A percentile compares a stretch with the other conserved stretches of the same genome.
Conservation (phyloP, 2,888 invertebrate genomes). For the Pimpla rufipes region DNA sequence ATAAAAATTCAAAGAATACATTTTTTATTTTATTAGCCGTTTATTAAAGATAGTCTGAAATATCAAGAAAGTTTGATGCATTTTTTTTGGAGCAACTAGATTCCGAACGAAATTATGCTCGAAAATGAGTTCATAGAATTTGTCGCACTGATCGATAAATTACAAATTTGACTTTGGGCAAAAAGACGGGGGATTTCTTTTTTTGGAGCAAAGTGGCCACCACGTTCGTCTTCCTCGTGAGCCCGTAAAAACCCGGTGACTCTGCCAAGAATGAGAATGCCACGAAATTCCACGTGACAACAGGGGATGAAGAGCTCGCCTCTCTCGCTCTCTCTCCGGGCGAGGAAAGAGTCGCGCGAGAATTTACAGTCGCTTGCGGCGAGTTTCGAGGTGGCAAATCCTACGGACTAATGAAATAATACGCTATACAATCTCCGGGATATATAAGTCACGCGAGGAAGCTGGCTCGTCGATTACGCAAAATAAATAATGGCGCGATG, state of each 20-base stretch:
- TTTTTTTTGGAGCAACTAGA: too few species aligned
- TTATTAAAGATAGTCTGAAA: too few species aligned
- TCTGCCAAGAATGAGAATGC: conserved; percentile 37
- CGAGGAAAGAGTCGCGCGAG: background rate
- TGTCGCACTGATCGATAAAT: too few species aligned
- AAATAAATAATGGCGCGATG: conserved; percentile 70
- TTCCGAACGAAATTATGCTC: too few species aligned
- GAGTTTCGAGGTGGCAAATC: conserved; percentile 41
- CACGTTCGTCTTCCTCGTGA: background rate
- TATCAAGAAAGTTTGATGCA: too few species aligned
- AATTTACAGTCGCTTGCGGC: conserved; percentile 47
- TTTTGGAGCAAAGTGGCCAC: background rate
- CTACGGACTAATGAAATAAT: conserved; percentile 35
- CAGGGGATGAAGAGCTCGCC: background rate
- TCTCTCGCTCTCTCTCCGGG: background rate
- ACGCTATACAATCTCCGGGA: conserved; percentile 9
- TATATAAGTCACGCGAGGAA: conserved; percentile 1
- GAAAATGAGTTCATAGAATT: too few species aligned
- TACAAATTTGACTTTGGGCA: background rate
- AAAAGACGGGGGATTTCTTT: background rate
- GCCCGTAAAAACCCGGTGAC: background rate
- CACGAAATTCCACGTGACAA: conserved; percentile 20
- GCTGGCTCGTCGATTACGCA: conserved; percentile 69
- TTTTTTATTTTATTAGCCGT: too few species aligned
- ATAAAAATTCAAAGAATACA: too few species aligned